Percentiles rank a stretch among this genome's conserved stretches.
phyloP scores from a whole-genome alignment of 2,797 vertebrate species.

The Mormyrus proboscirostris region DNA sequence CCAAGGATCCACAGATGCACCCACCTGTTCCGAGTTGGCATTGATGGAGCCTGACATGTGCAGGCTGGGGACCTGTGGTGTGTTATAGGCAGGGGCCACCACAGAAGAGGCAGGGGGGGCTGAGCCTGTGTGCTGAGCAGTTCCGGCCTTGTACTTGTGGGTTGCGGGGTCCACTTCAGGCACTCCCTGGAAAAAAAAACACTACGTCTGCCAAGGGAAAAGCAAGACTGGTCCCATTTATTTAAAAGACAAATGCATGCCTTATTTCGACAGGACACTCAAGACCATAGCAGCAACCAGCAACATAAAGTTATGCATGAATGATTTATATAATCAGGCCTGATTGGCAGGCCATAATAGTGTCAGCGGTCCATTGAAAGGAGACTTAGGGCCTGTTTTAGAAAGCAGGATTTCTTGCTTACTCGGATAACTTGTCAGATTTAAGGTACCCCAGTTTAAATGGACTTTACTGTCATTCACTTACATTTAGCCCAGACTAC shows the following conservation, averaged over 20 bases:
- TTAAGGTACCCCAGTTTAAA: background rate
- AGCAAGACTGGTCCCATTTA: background rate
- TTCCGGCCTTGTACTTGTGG: conserved; percentile 66
- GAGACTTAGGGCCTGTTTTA: background rate
- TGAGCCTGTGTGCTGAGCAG: conserved; percentile 51
- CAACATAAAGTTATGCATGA: background rate
- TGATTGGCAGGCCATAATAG: background rate
- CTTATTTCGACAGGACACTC: background rate
- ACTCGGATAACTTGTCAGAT: background rate
- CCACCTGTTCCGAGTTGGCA: conserved; percentile 85
- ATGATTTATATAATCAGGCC: background rate
- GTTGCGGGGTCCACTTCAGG: conserved; percentile 91
- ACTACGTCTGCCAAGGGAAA: background rate
- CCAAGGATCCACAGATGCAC: background rate
- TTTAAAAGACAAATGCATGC: background rate
- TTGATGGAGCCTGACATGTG: conserved; percentile 72
- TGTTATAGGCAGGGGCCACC: conserved; percentile 45
- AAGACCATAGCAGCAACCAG: background rate
- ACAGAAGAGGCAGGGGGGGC: conserved; percentile 50
- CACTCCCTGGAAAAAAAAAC: conserved; percentile 65
- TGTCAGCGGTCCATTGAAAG: background rate
- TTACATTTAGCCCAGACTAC: background rate
- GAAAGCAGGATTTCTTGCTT: background rate
- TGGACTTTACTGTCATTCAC: background rate
- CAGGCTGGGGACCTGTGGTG: conserved; percentile 58